phyloP scores from a whole-genome alignment of 2,797 vertebrate species.

The Cossypha dichroa region DNA sequence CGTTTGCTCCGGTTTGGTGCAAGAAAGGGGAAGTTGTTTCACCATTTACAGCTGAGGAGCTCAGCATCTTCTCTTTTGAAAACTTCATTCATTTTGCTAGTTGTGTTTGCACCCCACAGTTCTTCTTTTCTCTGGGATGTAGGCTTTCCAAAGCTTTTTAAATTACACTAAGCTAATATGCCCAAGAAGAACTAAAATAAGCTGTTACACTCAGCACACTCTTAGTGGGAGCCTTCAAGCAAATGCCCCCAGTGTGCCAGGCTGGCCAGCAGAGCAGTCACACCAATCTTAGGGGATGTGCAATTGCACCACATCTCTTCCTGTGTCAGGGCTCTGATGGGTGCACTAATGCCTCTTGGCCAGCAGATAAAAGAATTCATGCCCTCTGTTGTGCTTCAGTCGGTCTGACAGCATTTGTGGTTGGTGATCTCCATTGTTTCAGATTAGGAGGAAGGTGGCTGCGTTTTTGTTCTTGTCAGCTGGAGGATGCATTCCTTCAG shows the following conservation, averaged over 20 bases:
- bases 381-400: not conserved
- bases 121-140: not conserved
- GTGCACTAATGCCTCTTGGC: not conserved
- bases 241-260: rapidly evolving
- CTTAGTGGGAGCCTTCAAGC: not conserved
- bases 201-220: rapidly evolving
- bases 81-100: not conserved
- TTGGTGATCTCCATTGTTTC: not conserved
- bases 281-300: not conserved
- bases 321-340: not conserved
- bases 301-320: not conserved
- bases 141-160: not conserved
- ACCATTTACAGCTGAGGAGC: not conserved
- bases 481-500: not conserved
- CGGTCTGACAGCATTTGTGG: not conserved
- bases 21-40: not conserved
- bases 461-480: not conserved
- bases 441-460: not conserved
- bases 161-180: not conserved
- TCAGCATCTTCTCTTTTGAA: not conserved
- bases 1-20: not conserved
- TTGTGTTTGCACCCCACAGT: not conserved
- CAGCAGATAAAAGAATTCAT: not conserved
- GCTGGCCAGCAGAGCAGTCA: not conserved
- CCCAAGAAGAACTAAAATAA: not conserved